Evolutionary conservation across 2,797 vertebrate species (phyloP).

Genomic region (Lepus townsendii): DNA sequence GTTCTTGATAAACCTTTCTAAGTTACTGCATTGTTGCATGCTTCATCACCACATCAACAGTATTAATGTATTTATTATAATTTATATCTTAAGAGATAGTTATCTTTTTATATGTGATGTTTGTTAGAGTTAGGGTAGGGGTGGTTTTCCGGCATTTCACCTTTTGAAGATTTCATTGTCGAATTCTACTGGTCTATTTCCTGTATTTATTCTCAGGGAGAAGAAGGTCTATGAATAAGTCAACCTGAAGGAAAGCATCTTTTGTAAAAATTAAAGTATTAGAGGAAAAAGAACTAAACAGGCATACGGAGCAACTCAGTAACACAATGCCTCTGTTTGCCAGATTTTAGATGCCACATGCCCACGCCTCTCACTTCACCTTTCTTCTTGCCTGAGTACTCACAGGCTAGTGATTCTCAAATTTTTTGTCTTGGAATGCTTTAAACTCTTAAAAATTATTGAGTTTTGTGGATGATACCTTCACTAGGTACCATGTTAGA

Average conservation of each 20-base stretch:
- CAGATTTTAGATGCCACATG: not conserved
- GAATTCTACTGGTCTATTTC: not conserved
- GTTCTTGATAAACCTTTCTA: not conserved
- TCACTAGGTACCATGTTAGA: not conserved
- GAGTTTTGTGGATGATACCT: not conserved
- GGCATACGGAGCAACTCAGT: not conserved
- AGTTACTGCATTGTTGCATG: not conserved
- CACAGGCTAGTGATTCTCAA: not conserved
- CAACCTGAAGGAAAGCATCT: not conserved
- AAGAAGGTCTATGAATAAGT: not conserved
- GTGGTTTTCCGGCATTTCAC: not conserved
- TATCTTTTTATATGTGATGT: not conserved
- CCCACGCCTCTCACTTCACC: not conserved
- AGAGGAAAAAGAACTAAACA: not conserved
- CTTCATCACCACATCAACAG: slow-evolving; percentile 7
- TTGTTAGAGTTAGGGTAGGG: not conserved
- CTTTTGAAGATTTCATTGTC: not conserved
- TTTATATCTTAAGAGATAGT: slow-evolving; percentile 2
- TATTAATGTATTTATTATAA: not conserved
- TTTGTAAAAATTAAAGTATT: not conserved
- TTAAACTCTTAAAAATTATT: not conserved
- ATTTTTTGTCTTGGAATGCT: not conserved
- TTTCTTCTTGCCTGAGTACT: not conserved
- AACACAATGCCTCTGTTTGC: not conserved
- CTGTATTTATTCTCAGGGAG: not conserved